These are phyloP conservation scores for Troides aeacus DNA, from an alignment of 2,888 invertebrate species.

Conservation along the genomic window DNA sequence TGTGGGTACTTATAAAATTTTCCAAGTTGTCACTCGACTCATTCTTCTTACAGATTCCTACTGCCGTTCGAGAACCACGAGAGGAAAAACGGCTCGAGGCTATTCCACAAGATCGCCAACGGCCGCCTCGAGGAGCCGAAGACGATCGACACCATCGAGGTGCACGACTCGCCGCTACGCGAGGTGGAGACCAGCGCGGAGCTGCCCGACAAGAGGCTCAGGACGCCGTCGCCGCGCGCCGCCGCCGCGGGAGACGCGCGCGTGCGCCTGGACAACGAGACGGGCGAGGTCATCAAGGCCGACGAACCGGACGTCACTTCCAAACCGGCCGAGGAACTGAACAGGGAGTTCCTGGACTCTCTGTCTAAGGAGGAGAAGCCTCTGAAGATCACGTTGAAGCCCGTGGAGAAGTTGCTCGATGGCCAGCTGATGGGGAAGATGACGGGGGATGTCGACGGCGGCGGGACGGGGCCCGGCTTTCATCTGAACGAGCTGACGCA, in stretches of 20 bases:
- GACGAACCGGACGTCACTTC: conserved; percentile 51
- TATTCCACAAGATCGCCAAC: conserved; percentile 56
- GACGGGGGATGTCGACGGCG: background rate
- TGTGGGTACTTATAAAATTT: no score
- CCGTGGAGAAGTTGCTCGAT: conserved; percentile 56
- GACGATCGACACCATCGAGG: conserved; percentile 63
- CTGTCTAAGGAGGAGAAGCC: conserved; percentile 42
- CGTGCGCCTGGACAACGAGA: conserved; percentile 42
- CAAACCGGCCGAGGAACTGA: conserved; percentile 65
- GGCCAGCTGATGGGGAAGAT: conserved; percentile 4
- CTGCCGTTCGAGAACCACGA: conserved; percentile 84
- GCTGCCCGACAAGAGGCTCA: conserved; percentile 41
- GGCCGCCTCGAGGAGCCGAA: conserved; percentile 47
- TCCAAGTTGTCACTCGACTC: background rate
- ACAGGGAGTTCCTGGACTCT: conserved; percentile 69
- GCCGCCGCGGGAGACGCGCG: background rate
- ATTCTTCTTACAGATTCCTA: conserved; percentile 74
- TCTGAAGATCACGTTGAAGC: conserved; percentile 49
- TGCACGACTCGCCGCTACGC: conserved; percentile 64
- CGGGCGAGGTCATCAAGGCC: conserved; percentile 42
- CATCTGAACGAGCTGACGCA: conserved; percentile 43
- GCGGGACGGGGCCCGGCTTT: background rate
- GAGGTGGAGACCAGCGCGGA: conserved; percentile 40
- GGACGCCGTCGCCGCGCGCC: conserved; percentile 41
- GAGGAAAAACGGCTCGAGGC: conserved; percentile 55